Base-by-base conservation (phyloP, 1,140 invertebrate species). In the Ceratina calcarata region DNA sequence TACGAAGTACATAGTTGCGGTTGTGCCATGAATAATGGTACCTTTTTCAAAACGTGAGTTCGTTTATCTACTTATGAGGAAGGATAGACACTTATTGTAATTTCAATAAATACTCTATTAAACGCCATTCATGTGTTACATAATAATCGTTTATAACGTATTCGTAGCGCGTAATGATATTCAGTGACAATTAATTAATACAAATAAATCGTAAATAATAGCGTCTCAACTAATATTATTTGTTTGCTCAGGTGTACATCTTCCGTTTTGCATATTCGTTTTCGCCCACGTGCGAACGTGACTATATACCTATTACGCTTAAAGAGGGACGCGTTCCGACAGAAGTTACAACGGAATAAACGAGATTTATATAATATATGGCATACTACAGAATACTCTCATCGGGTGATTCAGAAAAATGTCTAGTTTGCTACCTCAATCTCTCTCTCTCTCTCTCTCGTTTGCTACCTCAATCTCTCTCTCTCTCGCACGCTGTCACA, bases 21-120 rank as follows among this genome's bases (percentile, higher is more conserved):
- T n/a, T n/a, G n/a, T n/a, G n/a, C n/a, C n/a, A n/a, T n/a, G n/a
- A n/a, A n/a, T n/a, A n/a, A n/a, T n/a, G n/a, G n/a, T n/a, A n/a
- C n/a, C n/a, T n/a, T n/a, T n/a, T n/a, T n/a, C n/a, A n/a, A n/a
- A n/a, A n/a, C n/a, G n/a, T n/a, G n/a, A n/a, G n/a, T n/a, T n/a
- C n/a, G n/a, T n/a, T n/a, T n/a, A n/a, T n/a, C n/a, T n/a, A n/a
- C n/a, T n/a, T n/a, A n/a, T n/a, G n/a, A n/a, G n/a, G n/a, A n/a
- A n/a, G n/a, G n/a, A n/a, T n/a, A n/a, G n/a, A 45, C 37, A 57
- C 4, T 16, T 57, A 6, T 13, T 57, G 3, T 84, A 78, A 86
- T 88, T 87, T 87, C 84, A 88, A 88, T 89, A 87, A 88, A 87
- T 89, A 88, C 75, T 89, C 81, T 88, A 88, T 88, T 88, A 87